These are phyloP conservation scores for Pholis gunnellus DNA, from an alignment of 2,113 vertebrate species.

Conservation along the genomic window DNA sequence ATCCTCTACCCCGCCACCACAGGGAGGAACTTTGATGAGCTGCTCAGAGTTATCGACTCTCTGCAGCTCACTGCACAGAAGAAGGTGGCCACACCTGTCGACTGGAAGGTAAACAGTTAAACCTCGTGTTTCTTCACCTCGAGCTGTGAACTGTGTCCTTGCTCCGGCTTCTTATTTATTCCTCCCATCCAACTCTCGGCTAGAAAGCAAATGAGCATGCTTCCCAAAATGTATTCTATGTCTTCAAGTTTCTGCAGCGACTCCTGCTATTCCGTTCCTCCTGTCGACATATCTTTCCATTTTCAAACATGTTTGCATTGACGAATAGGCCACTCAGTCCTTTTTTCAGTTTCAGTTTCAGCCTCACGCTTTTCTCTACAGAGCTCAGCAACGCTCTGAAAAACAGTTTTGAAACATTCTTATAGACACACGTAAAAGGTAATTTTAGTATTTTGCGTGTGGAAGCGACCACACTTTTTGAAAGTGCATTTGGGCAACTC, in stretches of 20 bases:
- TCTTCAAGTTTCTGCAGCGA: no score
- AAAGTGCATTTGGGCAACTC: no score
- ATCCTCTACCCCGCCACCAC: conserved; percentile 98
- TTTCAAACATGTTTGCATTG: no score
- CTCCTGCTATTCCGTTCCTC: no score
- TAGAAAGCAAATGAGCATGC: background rate
- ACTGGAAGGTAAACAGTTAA: conserved; percentile 91
- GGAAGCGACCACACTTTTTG: no score
- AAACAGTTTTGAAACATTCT: no score
- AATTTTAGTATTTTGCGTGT: no score
- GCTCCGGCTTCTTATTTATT: background rate
- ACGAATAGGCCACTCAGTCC: no score
- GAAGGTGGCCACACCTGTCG: conserved; percentile 94
- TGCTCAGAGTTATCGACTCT: conserved; percentile 93
- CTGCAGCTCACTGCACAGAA: conserved; percentile 94
- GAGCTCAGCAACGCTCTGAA: no score
- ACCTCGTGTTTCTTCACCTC: background rate
- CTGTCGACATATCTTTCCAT: no score
- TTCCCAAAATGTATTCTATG: background rate
- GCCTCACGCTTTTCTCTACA: no score
- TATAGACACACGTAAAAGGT: background rate
- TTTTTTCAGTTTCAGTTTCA: no score
- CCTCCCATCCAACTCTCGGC: background rate
- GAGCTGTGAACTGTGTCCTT: background rate
- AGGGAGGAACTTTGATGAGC: conserved; percentile 95